Evolutionary conservation across 2,113 vertebrate species (phyloP).

Genomic region (Apodemus speciosus): DNA sequence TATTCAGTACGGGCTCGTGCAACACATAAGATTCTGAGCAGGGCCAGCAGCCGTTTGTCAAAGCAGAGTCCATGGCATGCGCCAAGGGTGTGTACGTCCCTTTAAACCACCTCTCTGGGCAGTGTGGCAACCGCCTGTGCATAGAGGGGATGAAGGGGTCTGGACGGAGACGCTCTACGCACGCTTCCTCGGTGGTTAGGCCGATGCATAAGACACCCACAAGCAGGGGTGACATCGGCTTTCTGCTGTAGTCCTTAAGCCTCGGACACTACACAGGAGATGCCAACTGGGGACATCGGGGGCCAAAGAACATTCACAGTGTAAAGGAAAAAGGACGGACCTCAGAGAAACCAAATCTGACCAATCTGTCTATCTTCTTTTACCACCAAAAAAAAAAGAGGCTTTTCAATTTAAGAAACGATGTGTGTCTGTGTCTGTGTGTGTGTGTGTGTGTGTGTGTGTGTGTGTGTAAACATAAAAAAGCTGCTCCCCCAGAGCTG

Average conservation of each 20-base stretch:
- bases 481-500: background rate
- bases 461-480: background rate
- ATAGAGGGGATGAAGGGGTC: background rate
- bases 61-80: background rate
- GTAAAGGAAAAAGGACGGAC: background rate
- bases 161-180: background rate
- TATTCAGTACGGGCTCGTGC: background rate
- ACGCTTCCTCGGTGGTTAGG: background rate
- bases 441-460: background rate
- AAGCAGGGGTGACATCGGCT: background rate
- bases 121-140: background rate
- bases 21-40: constrained; percentile 25
- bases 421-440: no score
- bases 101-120: background rate
- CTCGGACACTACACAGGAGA: background rate
- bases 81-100: background rate
- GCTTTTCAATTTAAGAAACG: background rate
- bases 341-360: background rate
- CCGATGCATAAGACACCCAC: background rate
- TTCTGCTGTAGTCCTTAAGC: background rate
- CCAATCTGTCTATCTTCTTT: background rate
- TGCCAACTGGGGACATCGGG: background rate
- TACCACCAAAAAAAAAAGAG: background rate
- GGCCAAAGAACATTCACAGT: background rate
- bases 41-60: background rate